Percentiles rank a stretch among this genome's conserved stretches.
Evolutionary conservation across 2,113 vertebrate species (phyloP).

Genomic region (Gambusia holbrooki): DNA sequence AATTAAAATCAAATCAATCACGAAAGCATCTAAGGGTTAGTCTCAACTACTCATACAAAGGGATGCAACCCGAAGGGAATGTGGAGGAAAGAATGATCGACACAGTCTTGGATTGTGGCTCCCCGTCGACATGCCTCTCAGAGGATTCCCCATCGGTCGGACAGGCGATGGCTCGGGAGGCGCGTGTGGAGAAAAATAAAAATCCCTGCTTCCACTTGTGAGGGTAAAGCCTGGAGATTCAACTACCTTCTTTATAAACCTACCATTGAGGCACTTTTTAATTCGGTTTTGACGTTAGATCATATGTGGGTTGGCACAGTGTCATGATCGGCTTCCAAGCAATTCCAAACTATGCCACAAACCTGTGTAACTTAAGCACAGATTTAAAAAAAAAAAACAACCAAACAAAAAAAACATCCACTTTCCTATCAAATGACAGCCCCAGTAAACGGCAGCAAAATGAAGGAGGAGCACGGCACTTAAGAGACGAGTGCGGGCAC

Average conservation of each 20-base stretch:
- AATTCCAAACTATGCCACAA: slow-evolving; percentile 15
- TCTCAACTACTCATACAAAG: slow-evolving; percentile 11
- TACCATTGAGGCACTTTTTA: slow-evolving; percentile 65
- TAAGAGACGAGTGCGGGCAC: slow-evolving; percentile 44
- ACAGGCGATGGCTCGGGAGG: slow-evolving; percentile 4
- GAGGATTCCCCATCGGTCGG: background rate
- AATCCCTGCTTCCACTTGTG: background rate
- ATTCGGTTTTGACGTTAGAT: slow-evolving; percentile 20
- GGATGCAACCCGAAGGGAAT: slow-evolving; percentile 34
- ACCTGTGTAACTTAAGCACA: slow-evolving; percentile 12
- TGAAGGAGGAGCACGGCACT: slow-evolving; percentile 31
- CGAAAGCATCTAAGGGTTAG: slow-evolving; percentile 17
- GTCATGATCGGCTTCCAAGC: slow-evolving; percentile 35
- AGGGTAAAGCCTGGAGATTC: background rate
- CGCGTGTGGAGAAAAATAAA: background rate
- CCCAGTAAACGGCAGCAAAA: slow-evolving; percentile 8
- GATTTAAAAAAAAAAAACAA: background rate
- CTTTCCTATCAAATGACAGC: slow-evolving; percentile 20
- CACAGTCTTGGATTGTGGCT: slow-evolving; percentile 23
- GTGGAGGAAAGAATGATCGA: slow-evolving; percentile 34
- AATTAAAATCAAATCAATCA: slow-evolving; percentile 17
- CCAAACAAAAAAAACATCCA: background rate
- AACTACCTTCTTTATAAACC: slow-evolving; percentile 17
- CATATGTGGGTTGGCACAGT: slow-evolving; percentile 54
- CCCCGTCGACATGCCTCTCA: slow-evolving; percentile 19